Base-by-base conservation (phyloP, 2,113 vertebrate species). In the Myocastor coypus region DNA sequence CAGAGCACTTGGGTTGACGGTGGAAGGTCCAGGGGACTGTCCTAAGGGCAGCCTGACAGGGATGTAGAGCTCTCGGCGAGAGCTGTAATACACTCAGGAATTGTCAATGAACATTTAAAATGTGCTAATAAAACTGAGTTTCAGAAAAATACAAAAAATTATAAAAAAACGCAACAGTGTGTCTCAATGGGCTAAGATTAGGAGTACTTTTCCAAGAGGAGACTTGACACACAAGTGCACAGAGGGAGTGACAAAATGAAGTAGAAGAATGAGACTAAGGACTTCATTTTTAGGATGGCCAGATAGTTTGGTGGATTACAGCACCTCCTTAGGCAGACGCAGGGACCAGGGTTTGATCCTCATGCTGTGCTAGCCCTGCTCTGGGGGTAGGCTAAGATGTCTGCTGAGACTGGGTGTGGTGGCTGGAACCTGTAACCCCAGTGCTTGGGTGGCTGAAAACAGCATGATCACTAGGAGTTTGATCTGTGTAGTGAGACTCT, bases 101-200 rank as follows among this genome's bases (percentile, higher is more conserved):
- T 90, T 78, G 64, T 77, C 57, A 66, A 89, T 4, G 61, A 68
- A 93, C 28, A 71, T 40, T 59, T 26, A 75, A 86, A 92, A 90
- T 83, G 26, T 50, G 11, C 40, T 30, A 77, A 28, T 46, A 77
- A 77, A 42, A 46, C 7, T 46, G 40, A 77, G 46, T 77, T 46
- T 75, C 40, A 28, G 46, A 75, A 75, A 77, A 77, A 77, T 42
- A 75, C 11, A 77, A 30, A 77, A 30, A 14, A 30, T 77, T 7
- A 30, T 14, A 77, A 77, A 77, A 46, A 77, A 46, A 46, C 30
- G 24, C 13, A 46, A 26, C 73, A 66, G 10, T 61, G 50, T 59
- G 7, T 32, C 42, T 73, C 50, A 2, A 78, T 64, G 78, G 37
- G 4, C 16, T 55, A 92, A 71, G 55, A 73, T 5, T 90, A 12